phyloP scores from a whole-genome alignment of 2,113 vertebrate genomes.

The Coryphaenoides rupestris region DNA sequence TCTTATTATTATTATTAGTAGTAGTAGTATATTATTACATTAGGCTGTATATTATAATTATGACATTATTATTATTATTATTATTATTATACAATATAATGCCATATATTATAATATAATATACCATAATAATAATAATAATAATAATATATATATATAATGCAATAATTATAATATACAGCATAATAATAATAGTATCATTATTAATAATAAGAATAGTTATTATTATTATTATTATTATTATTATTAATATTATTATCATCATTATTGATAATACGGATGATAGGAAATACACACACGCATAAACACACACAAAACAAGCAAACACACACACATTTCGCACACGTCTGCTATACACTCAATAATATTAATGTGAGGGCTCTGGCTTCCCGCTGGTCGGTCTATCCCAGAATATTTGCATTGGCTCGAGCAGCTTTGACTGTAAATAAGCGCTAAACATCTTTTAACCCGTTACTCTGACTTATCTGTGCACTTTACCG shows the following conservation, averaged over 20 bases:
- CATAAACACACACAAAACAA: background rate
- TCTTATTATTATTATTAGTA: background rate
- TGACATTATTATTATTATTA: background rate
- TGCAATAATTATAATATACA: too few relatives aligned
- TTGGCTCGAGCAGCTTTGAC: constrained; percentile 34
- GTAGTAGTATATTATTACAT: background rate
- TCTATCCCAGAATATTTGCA: constrained; percentile 7
- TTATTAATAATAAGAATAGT: too few relatives aligned
- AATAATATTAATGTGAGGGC: background rate
- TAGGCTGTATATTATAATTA: background rate
- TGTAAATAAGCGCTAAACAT: constrained; percentile 46
- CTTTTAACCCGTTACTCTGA: too few relatives aligned
- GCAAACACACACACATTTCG: background rate
- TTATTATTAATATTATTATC: constrained; percentile 3
- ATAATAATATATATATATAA: background rate
- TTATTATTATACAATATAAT: background rate
- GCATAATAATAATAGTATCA: too few relatives aligned
- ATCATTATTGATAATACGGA: too few relatives aligned
- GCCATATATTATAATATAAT: background rate
- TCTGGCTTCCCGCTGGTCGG: background rate
- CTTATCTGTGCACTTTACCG: too few relatives aligned
- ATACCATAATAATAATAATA: background rate
- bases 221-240: too few relatives aligned
- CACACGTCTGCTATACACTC: background rate
- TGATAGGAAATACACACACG: too few relatives aligned